These are phyloP conservation scores for Ageneiosus marmoratus DNA, from an alignment of 2,113 vertebrate genomes.

Conservation along the genomic window DNA sequence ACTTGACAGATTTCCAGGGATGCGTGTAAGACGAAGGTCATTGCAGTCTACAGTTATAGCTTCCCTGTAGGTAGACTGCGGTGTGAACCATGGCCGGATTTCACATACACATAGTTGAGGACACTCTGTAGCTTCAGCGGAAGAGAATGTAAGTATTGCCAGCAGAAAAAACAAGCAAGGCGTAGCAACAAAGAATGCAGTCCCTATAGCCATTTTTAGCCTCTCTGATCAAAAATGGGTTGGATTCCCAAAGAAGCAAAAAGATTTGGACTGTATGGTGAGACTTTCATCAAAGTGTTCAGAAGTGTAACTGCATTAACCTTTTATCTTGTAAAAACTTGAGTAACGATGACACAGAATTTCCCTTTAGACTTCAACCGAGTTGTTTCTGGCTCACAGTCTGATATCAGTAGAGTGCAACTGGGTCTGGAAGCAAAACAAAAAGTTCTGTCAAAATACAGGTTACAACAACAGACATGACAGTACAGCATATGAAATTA, in stretches of 20 bases:
- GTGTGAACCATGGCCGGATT: slow-evolving; percentile 96
- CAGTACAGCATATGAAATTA: background rate
- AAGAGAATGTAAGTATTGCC: slow-evolving; percentile 73
- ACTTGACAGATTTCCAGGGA: slow-evolving; percentile 92
- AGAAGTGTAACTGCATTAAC: slow-evolving; percentile 50
- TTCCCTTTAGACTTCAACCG: slow-evolving; percentile 13
- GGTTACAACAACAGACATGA: slow-evolving; percentile 25
- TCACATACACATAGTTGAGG: slow-evolving; percentile 96
- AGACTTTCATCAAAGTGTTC: slow-evolving; percentile 65
- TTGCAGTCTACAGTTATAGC: slow-evolving; percentile 97
- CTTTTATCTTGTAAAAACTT: slow-evolving; percentile 49
- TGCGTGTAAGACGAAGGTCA: slow-evolving; percentile 90
- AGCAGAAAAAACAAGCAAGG: slow-evolving; percentile 76
- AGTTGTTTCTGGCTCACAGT: slow-evolving; percentile 33
- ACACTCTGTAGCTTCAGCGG: slow-evolving; percentile 81
- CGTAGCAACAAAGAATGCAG: slow-evolving; percentile 59
- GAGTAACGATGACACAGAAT: slow-evolving; percentile 3
- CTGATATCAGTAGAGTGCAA: slow-evolving; percentile 46
- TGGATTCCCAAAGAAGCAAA: slow-evolving; percentile 54
- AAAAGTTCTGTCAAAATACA: slow-evolving; percentile 54
- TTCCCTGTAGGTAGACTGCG: slow-evolving; percentile 96
- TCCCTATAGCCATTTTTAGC: slow-evolving; percentile 79
- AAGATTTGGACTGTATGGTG: slow-evolving; percentile 52
- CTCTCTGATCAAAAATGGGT: slow-evolving; percentile 33
- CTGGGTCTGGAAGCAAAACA: slow-evolving; percentile 59